Evolutionary conservation across 2,113 vertebrate species (phyloP).

Genomic region (human (Homo sapiens)): DNA sequence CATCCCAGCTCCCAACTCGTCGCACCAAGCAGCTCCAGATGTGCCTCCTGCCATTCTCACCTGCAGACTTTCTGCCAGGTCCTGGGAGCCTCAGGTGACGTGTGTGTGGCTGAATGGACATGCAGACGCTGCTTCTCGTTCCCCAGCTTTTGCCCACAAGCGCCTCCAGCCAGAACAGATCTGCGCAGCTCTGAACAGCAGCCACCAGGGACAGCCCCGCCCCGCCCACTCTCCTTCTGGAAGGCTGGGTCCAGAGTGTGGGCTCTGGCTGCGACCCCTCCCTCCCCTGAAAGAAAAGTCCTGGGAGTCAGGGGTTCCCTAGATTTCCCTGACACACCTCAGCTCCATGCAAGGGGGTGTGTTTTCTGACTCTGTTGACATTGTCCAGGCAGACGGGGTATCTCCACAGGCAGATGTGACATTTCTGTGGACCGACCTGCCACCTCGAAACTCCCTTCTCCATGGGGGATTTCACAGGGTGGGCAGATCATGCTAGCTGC

Average conservation of each 20-base stretch:
- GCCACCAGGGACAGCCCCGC: background rate
- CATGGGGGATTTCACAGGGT: background rate
- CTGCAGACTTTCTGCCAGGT: background rate
- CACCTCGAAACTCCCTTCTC: background rate
- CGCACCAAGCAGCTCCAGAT: background rate
- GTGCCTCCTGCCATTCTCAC: background rate
- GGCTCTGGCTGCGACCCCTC: background rate
- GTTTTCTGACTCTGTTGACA: background rate
- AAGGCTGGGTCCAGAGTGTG: background rate
- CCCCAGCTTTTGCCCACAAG: background rate
- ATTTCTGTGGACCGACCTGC: background rate
- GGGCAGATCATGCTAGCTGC: background rate
- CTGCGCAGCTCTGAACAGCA: background rate
- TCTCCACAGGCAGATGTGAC: background rate
- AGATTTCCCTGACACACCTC: background rate
- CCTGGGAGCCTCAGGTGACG: background rate
- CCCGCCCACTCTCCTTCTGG: background rate
- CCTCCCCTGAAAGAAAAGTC: background rate
- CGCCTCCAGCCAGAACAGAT: background rate
- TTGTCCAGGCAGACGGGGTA: background rate
- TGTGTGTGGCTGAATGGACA: accelerated
- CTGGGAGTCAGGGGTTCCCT: background rate
- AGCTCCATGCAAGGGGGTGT: background rate
- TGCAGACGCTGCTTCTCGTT: background rate
- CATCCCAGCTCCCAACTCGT: background rate